Percentiles rank a stretch among this genome's conserved stretches.
phyloP scores from a whole-genome alignment of 2,797 vertebrate species.

The Artibeus jamaicensis region DNA sequence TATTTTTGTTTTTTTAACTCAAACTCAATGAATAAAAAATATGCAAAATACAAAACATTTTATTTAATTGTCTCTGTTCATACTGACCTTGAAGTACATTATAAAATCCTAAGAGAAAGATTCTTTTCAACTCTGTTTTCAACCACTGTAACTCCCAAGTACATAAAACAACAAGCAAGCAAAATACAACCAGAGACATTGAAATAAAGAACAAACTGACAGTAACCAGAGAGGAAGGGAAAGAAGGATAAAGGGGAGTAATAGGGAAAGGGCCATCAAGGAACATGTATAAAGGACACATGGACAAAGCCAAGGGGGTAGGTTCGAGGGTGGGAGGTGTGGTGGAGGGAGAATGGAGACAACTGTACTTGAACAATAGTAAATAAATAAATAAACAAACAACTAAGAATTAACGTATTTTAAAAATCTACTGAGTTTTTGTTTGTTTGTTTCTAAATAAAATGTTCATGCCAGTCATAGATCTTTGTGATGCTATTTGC shows the following conservation, averaged over 20 bases:
- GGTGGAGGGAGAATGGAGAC: no score
- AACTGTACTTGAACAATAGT: no score
- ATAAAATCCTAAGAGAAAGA: neutral
- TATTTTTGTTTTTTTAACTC: neutral
- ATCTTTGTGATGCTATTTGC: neutral
- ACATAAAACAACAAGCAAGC: neutral
- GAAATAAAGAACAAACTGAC: no score
- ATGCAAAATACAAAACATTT: neutral
- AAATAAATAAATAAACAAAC: no score
- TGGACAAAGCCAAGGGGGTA: no score
- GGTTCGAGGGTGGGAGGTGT: no score
- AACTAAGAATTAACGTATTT: neutral
- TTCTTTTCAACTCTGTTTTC: neutral
- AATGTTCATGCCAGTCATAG: neutral
- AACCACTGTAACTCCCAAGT: neutral
- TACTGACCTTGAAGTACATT: neutral
- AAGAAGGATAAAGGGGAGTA: no score
- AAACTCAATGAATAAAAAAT: neutral
- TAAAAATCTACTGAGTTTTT: neutral
- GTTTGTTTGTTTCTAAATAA: neutral
- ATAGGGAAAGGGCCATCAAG: no score
- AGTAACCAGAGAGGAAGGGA: no score
- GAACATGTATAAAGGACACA: no score
- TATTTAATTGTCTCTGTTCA: neutral
- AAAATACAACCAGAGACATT: no score